Base-by-base conservation (phyloP, 2,888 invertebrate genomes). In the Agrotis puta region DNA sequence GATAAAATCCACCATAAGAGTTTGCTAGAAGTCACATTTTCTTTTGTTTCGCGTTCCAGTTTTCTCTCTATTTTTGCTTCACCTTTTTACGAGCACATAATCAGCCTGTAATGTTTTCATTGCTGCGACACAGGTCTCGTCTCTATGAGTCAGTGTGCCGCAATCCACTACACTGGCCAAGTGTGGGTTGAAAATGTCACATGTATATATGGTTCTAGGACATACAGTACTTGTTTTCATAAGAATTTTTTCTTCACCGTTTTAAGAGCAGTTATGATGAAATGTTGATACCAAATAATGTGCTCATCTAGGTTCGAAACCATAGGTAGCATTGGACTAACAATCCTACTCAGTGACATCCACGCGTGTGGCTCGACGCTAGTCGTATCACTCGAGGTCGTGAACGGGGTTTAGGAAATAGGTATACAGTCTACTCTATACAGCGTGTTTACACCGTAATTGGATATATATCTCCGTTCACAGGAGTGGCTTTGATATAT, bases 381-480 rank as follows among this genome's bases (percentile, higher is more conserved):
- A 56, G 33, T 56, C 6, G 6, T 0, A 56, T 33, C n/a, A 18
- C 33, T 14, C 1, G 56, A 20, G 16, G 45, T 45, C 20, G n/a
- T 33, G n/a, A 39, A 33, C 33, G 56, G 33, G 64, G 72, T 50
- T 66, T 39, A 57, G 59, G 48, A 70, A 27, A 48, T 66, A 22
- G 50, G 24, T 20, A 14, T 51, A 66, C 24, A 57, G 45, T 68
- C 68, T 57, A 68, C 50, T 47, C 22, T 20, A 39, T 9, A 24
- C 14, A 57, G 22, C 62, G 22, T 45, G 68, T 67, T 70, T 24
- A 39, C 14, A 47, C 20, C 20, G 63, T 81, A 81, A 79, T 67
- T 79, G 79, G 66, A 71, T 58, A 76, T 69, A 78, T 70, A 70
- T 82, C 78, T 77, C 59, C 39, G 66, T 71, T n/a, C 63, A 58